Percentiles rank a stretch among this genome's conserved stretches.
These are phyloP conservation scores for Poeciliopsis presidionis DNA, from an alignment of 2,797 vertebrate species.

Conservation along the genomic window DNA sequence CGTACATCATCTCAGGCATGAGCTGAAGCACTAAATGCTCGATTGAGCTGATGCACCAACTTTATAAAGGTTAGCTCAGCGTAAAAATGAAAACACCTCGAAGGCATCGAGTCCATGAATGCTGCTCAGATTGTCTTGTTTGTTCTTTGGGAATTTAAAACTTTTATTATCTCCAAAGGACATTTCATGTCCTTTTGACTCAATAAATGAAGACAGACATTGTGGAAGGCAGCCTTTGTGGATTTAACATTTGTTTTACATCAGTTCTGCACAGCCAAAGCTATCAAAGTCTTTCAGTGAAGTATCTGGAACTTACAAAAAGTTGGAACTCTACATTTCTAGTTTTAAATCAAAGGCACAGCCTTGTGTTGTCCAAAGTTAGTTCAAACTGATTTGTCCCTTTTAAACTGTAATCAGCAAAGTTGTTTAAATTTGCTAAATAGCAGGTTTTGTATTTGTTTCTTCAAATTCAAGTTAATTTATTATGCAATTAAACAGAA, in stretches of 20 bases:
- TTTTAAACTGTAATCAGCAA: not conserved
- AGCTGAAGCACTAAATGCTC: constrained; percentile 51
- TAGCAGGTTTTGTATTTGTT: not conserved
- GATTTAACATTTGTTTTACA: constrained; percentile 1
- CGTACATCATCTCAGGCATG: constrained; percentile 70
- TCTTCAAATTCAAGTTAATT: not conserved
- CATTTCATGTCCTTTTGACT: not conserved
- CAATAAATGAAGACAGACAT: not conserved
- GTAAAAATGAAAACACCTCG: constrained; percentile 28
- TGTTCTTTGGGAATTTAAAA: constrained; percentile 16
- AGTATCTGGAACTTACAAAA: not conserved
- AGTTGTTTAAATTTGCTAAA: too few species aligned
- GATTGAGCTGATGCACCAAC: constrained; percentile 58
- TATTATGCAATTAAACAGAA: not conserved
- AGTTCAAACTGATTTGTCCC: not conserved
- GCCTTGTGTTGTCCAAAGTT: not conserved
- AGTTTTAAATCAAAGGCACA: not conserved
- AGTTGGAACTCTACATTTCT: not conserved
- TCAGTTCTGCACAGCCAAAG: not conserved
- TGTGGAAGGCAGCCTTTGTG: not conserved
- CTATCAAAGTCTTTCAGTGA: not conserved
- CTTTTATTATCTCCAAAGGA: constrained; percentile 13
- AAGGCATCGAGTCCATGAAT: constrained; percentile 20
- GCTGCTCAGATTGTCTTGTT: not conserved
- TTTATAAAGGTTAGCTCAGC: constrained; percentile 66